A percentile compares a stretch with the other conserved stretches of the same genome.
Evolutionary conservation across 1,140 invertebrate species (phyloP).

Genomic region (Drusus annulatus): DNA sequence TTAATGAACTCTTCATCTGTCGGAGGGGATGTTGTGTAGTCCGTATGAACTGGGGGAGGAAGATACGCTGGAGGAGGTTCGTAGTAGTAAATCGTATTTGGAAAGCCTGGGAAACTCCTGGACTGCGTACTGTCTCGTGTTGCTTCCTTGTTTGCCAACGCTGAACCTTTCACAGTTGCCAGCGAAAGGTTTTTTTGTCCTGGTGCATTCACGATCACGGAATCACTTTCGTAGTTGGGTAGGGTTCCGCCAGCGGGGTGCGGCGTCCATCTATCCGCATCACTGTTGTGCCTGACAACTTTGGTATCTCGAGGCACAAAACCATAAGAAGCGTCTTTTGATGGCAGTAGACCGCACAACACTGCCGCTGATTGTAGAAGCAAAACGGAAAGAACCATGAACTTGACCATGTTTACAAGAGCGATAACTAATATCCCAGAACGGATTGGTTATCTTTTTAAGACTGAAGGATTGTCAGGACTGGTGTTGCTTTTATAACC

Average conservation of each 20-base stretch:
- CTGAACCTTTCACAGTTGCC: background rate
- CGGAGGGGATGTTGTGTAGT: constrained; percentile 38
- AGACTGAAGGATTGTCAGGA: constrained; percentile 37
- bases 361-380: background rate
- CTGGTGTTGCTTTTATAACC: constrained; percentile 51
- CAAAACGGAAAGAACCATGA: constrained; percentile 22
- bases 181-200: background rate
- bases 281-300: constrained; percentile 32
- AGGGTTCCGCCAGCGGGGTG: background rate
- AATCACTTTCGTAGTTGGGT: constrained; percentile 27
- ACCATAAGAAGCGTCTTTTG: constrained; percentile 47
- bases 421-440: background rate
- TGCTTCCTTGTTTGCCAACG: constrained; percentile 10
- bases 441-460: constrained; percentile 48
- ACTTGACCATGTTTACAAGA: constrained; percentile 11
- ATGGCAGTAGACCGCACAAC: constrained; percentile 21
- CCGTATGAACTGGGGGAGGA: constrained; percentile 32
- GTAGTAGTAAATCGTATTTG: constrained; percentile 42
- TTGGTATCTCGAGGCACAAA: constrained; percentile 44
- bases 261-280: constrained; percentile 39
- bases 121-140: background rate
- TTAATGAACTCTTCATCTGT: constrained; percentile 53
- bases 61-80: constrained; percentile 41
- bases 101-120: constrained; percentile 43
- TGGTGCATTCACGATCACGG: constrained; percentile 10